Evolutionary conservation across 1,140 invertebrate genomes (phyloP).

Genomic region (Arctopsyche grandis): DNA sequence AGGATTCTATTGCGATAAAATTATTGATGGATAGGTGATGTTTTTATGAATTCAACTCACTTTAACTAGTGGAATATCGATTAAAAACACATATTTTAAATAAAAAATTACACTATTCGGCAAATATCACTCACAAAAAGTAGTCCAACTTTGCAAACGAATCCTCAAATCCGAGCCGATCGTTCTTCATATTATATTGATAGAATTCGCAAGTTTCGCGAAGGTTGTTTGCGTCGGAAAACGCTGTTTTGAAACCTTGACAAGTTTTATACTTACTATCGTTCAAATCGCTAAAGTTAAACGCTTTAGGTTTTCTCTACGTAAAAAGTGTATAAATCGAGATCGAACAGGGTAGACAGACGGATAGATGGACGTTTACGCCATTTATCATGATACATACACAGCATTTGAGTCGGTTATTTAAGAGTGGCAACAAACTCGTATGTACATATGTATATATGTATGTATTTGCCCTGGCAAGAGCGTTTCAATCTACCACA

Average conservation of each 20-base stretch:
- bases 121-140: background rate
- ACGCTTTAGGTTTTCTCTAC: background rate
- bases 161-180: background rate
- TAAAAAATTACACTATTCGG: too few relatives aligned
- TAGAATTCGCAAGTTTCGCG: background rate
- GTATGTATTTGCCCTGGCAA: too few relatives aligned
- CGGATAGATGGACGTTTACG: background rate
- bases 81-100: too few relatives aligned
- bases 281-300: background rate
- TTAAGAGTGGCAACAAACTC: background rate
- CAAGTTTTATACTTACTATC: background rate
- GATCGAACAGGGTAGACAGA: background rate
- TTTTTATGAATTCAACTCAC: too few relatives aligned
- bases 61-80: too few relatives aligned
- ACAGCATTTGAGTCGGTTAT: background rate
- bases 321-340: background rate
- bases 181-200: background rate
- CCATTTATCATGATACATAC: background rate
- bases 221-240: slow-evolving; percentile 9
- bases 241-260: slow-evolving; percentile 22
- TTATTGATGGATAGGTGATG: too few relatives aligned
- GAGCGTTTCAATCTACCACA: background rate
- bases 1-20: too few relatives aligned
- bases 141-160: background rate
- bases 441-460: too few relatives aligned